A percentile compares a stretch with the other conserved stretches of the same genome.
Evolutionary conservation across 2,888 invertebrate genomes (phyloP).

Genomic region (Drosophila hamatofila): DNA sequence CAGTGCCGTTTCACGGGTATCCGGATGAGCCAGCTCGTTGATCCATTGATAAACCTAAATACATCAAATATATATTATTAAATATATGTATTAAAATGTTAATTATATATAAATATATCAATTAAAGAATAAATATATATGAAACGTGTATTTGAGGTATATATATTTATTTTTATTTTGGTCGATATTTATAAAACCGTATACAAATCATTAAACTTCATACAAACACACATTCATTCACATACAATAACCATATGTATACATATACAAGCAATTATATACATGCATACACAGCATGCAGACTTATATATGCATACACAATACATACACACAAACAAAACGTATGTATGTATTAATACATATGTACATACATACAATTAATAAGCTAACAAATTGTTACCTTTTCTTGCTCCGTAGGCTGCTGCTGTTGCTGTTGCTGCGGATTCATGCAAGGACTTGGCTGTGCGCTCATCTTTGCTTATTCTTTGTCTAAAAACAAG

Average conservation of each 20-base stretch:
- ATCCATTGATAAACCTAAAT: conserved; percentile 85
- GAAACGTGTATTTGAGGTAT: too few relatives aligned
- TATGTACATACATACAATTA: not conserved
- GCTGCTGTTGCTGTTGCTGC: conserved; percentile 81
- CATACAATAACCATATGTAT: rapidly evolving
- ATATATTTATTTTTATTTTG: too few relatives aligned
- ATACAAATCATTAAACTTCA: not conserved
- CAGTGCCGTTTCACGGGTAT: conserved; percentile 98
- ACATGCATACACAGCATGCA: conserved; percentile 4
- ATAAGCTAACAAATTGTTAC: conserved; percentile 41
- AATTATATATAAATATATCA: not conserved
- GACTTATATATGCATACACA: not conserved
- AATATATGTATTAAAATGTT: not conserved
- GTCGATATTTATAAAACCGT: not conserved
- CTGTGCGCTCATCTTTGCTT: conserved; percentile 89
- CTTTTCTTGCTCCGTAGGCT: conserved; percentile 87
- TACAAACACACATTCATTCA: not conserved
- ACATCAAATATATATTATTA: not conserved
- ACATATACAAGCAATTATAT: not conserved
- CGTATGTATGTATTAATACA: not conserved
- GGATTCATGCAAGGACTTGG: conserved; percentile 90
- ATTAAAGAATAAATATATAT: not conserved
- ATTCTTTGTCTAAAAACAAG: conserved; percentile 12
- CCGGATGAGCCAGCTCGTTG: conserved; percentile 92
- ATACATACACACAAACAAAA: not conserved